A percentile compares a stretch with the other conserved stretches of the same genome.
Evolutionary conservation across 2,888 invertebrate species (phyloP).

Genomic region (Thymelicus lineola): DNA sequence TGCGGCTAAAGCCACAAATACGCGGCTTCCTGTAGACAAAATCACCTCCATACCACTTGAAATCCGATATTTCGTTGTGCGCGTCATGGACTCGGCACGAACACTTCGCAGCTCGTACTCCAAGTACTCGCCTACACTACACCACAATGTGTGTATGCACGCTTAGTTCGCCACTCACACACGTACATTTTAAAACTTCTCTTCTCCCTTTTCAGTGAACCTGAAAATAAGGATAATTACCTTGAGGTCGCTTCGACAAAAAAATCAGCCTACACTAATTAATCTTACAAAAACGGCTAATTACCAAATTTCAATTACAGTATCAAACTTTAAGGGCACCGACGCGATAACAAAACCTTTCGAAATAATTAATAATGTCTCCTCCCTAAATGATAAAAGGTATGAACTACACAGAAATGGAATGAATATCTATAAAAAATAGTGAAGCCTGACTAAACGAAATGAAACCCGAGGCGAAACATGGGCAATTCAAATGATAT

Average conservation of each 20-base stretch:
- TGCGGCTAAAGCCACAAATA: constrained; percentile 76
- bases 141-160: constrained; percentile 19
- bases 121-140: constrained; percentile 42
- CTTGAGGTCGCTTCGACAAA: constrained; percentile 14
- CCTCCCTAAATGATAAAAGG: background rate
- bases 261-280: constrained; percentile 11
- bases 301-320: constrained; percentile 28
- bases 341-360: constrained; percentile 18
- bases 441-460: background rate
- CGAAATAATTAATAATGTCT: constrained; percentile 24
- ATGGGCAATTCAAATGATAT: background rate
- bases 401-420: background rate
- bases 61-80: constrained; percentile 48
- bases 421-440: constrained; percentile 14
- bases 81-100: constrained; percentile 17
- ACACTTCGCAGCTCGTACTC: constrained; percentile 38
- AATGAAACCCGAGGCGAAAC: background rate
- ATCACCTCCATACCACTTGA: constrained; percentile 73
- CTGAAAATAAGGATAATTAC: constrained; percentile 54
- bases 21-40: constrained; percentile 71
- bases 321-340: constrained; percentile 19
- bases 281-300: constrained; percentile 29
- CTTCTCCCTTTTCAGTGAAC: constrained; percentile 50
- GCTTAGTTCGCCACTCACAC: constrained; percentile 65
- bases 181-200: constrained; percentile 59